Conservation (phyloP, 2,113 vertebrate genomes). For the Odocoileus hemionus region DNA sequence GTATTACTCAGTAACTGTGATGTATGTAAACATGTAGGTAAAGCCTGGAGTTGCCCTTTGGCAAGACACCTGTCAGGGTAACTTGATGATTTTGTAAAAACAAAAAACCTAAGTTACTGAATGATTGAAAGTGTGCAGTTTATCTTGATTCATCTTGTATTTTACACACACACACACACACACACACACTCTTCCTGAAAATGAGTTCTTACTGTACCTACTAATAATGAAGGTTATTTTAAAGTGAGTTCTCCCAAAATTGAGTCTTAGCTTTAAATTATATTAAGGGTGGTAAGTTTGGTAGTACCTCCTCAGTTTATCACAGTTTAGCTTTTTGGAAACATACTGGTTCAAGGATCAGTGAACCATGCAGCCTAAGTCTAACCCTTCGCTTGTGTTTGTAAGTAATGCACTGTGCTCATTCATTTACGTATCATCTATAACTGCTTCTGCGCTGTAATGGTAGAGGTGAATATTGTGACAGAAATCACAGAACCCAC, state of each 20-base stretch:
- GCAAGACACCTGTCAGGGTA: neutral
- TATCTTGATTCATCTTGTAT: neutral
- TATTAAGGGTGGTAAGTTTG: neutral
- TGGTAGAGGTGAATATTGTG: neutral
- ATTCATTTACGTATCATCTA: neutral
- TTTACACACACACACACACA: neutral
- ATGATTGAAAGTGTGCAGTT: neutral
- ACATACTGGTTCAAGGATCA: neutral
- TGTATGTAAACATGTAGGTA: neutral
- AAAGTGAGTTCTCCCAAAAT: neutral
- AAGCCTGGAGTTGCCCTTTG: neutral
- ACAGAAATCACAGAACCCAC: neutral
- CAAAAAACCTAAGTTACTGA: neutral
- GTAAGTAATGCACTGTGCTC: neutral
- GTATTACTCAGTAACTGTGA: neutral
- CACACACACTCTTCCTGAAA: neutral
- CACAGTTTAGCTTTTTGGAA: neutral
- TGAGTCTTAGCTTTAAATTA: neutral
- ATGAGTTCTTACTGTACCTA: neutral
- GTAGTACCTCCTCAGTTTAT: neutral
- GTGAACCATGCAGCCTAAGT: neutral
- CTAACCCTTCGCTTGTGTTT: neutral
- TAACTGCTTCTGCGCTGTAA: neutral
- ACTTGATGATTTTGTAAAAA: neutral
- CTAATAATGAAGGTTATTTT: conserved; percentile 8